Conservation (phyloP, 2,113 vertebrate species). For the Solea solea region DNA sequence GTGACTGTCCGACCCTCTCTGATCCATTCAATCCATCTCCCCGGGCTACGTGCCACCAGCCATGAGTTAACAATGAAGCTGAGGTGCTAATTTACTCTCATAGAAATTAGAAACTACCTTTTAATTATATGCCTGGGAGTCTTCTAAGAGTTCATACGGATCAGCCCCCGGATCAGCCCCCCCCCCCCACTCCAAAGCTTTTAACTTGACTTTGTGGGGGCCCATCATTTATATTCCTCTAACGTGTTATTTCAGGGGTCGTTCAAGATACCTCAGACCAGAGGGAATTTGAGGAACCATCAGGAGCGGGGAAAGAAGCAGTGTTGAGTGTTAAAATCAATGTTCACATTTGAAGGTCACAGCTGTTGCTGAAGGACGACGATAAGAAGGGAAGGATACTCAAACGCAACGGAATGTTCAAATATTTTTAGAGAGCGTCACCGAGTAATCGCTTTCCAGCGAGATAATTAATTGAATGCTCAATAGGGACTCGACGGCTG, state of each 20-base stretch:
- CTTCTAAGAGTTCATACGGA: constrained; percentile 68
- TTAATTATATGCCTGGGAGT: constrained; percentile 81
- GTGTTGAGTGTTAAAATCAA: constrained; percentile 30
- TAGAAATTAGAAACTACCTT: constrained; percentile 81
- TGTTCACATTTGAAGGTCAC: constrained; percentile 64
- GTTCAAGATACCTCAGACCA: constrained; percentile 36
- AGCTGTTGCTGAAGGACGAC: constrained; percentile 17
- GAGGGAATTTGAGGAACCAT: constrained; percentile 49
- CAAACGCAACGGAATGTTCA: neutral
- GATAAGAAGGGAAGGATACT: constrained; percentile 17
- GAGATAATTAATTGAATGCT: constrained; percentile 5
- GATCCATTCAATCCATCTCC: constrained; percentile 80
- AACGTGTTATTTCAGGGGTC: constrained; percentile 59
- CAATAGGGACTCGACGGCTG: constrained; percentile 11
- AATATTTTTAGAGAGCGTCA: neutral
- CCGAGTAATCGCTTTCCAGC: neutral
- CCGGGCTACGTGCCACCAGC: constrained; percentile 76
- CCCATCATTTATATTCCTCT: constrained; percentile 70
- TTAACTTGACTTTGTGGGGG: constrained; percentile 68
- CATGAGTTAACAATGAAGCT: constrained; percentile 71
- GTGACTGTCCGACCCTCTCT: constrained; percentile 76
- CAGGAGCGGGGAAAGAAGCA: constrained; percentile 29
- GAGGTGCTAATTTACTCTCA: constrained; percentile 76
- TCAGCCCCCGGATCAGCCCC: constrained; percentile 34
- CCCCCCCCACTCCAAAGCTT: constrained; percentile 52